A percentile compares a stretch with the other conserved stretches of the same genome.
phyloP scores from a whole-genome alignment of 2,113 vertebrate species.

The Pedionomus torquatus region DNA sequence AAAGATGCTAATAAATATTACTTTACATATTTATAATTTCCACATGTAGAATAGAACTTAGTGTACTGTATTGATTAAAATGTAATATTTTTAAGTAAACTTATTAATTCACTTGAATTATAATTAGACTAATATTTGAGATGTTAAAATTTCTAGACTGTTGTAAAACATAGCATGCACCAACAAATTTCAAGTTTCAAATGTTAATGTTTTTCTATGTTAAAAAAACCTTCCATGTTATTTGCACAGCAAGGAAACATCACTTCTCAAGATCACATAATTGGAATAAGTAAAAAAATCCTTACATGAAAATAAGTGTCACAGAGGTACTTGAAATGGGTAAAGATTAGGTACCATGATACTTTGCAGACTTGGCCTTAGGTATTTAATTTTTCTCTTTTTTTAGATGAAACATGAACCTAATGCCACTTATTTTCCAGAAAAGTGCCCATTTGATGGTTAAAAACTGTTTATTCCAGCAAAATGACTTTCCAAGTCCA shows the following conservation, averaged over 20 bases:
- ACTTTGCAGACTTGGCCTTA: neutral
- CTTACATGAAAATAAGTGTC: neutral
- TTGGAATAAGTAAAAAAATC: neutral
- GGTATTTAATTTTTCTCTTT: neutral
- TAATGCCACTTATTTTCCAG: neutral
- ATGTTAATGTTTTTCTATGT: neutral
- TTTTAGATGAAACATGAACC: neutral
- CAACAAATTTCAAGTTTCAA: neutral
- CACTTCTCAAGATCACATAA: neutral
- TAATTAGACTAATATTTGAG: neutral
- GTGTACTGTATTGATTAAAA: neutral
- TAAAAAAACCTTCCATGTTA: neutral
- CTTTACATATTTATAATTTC: neutral
- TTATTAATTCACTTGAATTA: neutral
- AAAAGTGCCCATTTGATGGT: neutral
- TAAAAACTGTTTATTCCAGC: neutral
- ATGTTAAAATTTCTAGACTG: neutral
- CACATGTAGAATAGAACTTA: neutral
- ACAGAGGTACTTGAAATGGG: neutral
- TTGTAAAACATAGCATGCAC: neutral
- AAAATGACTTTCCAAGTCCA: neutral
- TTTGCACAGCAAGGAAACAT: neutral
- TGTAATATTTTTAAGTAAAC: neutral
- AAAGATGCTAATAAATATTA: neutral
- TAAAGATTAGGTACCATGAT: neutral